Evolutionary conservation across 1,140 invertebrate genomes (phyloP).

Genomic region (Diplogasteroides magnus): DNA sequence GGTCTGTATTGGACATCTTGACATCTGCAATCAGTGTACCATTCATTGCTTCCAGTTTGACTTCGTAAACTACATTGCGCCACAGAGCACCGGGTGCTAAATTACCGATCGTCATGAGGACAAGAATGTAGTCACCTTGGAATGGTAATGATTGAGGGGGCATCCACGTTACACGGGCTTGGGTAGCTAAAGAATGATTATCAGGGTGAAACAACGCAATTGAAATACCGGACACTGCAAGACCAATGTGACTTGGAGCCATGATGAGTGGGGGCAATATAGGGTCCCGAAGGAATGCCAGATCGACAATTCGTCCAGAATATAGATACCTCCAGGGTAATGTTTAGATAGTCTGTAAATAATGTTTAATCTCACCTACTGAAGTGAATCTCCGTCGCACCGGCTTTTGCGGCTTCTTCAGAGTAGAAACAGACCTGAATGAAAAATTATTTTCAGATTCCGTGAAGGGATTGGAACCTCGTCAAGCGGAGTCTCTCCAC

Average conservation of each 20-base stretch:
- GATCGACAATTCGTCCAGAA: not conserved
- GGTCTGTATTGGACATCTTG: not conserved
- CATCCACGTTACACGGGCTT: not conserved
- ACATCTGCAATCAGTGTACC: not conserved
- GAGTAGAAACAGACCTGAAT: slow-evolving; percentile 21
- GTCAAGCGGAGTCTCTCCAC: slow-evolving; percentile 10
- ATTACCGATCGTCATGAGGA: not conserved
- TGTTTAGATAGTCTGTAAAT: not conserved
- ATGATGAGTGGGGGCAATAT: not conserved
- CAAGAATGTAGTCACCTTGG: not conserved
- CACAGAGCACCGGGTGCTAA: not conserved
- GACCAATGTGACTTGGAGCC: not conserved
- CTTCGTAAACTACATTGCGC: not conserved
- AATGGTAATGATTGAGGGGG: not conserved
- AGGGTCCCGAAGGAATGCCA: not conserved
- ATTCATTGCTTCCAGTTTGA: not conserved
- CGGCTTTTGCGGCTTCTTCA: slow-evolving; percentile 3
- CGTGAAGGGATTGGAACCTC: slow-evolving; percentile 6
- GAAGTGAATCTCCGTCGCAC: slow-evolving; percentile 5
- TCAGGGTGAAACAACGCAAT: too few relatives aligned
- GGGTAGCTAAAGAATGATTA: not conserved
- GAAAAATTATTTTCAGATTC: not conserved
- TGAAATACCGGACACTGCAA: too few relatives aligned
- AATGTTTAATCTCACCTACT: too few relatives aligned
- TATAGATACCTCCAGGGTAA: not conserved